These are phyloP conservation scores for Emydocephalus ijimae DNA, from an alignment of 2,113 vertebrate genomes.

Conservation along the genomic window DNA sequence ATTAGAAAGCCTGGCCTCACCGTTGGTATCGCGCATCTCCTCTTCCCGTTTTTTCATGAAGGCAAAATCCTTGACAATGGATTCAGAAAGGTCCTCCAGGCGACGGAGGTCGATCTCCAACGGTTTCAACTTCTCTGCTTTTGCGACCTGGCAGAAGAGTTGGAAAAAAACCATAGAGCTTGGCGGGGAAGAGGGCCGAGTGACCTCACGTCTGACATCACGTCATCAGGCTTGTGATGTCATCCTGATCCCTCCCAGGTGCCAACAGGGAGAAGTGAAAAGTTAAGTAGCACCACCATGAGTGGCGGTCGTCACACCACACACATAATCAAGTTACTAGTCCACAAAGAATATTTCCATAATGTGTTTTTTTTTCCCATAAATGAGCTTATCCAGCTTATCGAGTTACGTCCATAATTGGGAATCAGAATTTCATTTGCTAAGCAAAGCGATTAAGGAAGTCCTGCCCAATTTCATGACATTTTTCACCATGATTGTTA, in stretches of 20 bases:
- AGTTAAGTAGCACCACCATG: not conserved
- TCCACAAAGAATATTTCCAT: not conserved
- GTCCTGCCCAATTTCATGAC: too few species aligned
- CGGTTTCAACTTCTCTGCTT: conserved; percentile 55
- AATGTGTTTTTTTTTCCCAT: not conserved
- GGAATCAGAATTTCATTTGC: too few species aligned
- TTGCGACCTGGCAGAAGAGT: conserved; percentile 35
- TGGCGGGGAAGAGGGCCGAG: not conserved
- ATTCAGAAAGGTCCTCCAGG: conserved; percentile 49
- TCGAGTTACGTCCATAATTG: too few species aligned
- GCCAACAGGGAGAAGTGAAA: not conserved
- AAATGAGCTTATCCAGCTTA: too few species aligned
- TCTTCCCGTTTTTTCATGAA: conserved; percentile 61
- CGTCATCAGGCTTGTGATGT: not conserved
- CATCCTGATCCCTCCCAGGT: not conserved
- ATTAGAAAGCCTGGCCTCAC: not conserved
- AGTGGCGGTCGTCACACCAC: not conserved
- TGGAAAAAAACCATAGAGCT: not conserved
- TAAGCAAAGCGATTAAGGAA: too few species aligned
- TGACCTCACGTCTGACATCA: not conserved
- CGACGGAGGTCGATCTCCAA: conserved; percentile 52
- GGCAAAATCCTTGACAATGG: conserved; percentile 55
- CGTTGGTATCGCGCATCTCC: conserved; percentile 57
- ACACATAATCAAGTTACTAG: not conserved
- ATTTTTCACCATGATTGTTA: not conserved